These are phyloP conservation scores for Dysidea cf. avara DNA, from an alignment of 37 sponge, comb jelly and placozoan genomes.

Conservation along the genomic window DNA sequence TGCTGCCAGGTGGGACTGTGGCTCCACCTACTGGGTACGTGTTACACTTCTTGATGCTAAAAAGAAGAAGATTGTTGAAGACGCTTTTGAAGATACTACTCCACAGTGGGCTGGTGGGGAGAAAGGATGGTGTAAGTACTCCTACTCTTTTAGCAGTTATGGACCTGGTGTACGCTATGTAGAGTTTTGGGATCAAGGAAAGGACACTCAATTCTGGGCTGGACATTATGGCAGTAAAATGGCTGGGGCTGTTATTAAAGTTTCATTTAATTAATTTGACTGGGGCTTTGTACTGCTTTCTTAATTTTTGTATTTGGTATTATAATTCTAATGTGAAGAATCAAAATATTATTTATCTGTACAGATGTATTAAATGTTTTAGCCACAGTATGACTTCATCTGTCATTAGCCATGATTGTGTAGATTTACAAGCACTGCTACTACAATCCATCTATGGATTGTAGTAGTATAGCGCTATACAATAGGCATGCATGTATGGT, in stretches of 20 bases:
- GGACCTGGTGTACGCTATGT: slow-evolving; percentile 47
- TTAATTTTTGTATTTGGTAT: no score
- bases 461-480: no score
- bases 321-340: no score
- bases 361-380: no score
- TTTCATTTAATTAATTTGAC: slow-evolving; percentile 19
- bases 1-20: slow-evolving; percentile 53
- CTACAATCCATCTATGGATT: no score
- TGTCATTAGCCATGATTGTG: no score
- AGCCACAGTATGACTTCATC: no score
- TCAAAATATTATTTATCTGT: no score
- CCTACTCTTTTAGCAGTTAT: slow-evolving; percentile 38
- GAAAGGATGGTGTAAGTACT: slow-evolving; percentile 46
- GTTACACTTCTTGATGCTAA: slow-evolving; percentile 37
- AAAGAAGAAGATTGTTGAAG: background rate
- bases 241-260: slow-evolving; percentile 37
- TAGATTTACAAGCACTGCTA: no score
- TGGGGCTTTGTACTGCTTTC: no score
- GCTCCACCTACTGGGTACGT: slow-evolving; percentile 29
- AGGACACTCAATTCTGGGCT: slow-evolving; percentile 65
- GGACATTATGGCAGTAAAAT: slow-evolving; percentile 75
- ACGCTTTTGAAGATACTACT: slow-evolving; percentile 20
- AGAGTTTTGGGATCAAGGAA: slow-evolving; percentile 51
- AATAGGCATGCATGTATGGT: no score
- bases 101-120: slow-evolving; percentile 48